A percentile compares a stretch with the other conserved stretches of the same genome.
Evolutionary conservation across 1,140 invertebrate genomes (phyloP).

Genomic region (Parapsyche elsis): DNA sequence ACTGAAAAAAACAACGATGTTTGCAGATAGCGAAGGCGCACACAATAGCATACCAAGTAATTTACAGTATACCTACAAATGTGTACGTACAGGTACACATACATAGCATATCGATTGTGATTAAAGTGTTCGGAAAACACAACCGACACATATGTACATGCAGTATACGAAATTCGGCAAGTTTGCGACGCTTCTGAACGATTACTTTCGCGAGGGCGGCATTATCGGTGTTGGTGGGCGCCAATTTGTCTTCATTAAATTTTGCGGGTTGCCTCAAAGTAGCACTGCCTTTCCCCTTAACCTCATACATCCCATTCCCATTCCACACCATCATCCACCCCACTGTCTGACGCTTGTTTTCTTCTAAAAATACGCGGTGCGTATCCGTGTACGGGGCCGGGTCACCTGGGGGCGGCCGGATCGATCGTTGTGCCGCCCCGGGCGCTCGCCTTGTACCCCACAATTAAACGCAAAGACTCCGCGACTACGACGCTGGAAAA

Average conservation of each 20-base stretch:
- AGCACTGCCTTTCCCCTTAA: neutral
- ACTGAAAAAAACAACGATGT: too few species aligned
- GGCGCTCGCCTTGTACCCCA: neutral
- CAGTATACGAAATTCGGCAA: too few species aligned
- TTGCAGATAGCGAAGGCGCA: too few species aligned
- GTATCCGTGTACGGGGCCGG: neutral
- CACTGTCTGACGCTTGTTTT: neutral
- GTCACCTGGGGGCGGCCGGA: constrained; percentile 8
- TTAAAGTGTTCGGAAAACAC: too few species aligned
- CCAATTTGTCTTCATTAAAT: constrained; percentile 18
- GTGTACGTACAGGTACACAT: too few species aligned
- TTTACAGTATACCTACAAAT: too few species aligned
- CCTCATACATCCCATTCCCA: neutral
- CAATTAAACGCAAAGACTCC: too few species aligned
- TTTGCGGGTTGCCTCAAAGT: neutral
- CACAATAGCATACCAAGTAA: too few species aligned
- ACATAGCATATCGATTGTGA: too few species aligned
- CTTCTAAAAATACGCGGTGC: neutral
- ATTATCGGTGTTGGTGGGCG: neutral
- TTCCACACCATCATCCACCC: neutral
- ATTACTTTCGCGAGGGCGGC: neutral
- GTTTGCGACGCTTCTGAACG: too few species aligned
- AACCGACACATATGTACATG: too few species aligned
- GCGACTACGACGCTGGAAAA: too few species aligned
- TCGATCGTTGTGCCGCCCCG: constrained; percentile 4